These are phyloP conservation scores for Centropristis striata DNA, from an alignment of 2,113 vertebrate genomes.

Conservation along the genomic window DNA sequence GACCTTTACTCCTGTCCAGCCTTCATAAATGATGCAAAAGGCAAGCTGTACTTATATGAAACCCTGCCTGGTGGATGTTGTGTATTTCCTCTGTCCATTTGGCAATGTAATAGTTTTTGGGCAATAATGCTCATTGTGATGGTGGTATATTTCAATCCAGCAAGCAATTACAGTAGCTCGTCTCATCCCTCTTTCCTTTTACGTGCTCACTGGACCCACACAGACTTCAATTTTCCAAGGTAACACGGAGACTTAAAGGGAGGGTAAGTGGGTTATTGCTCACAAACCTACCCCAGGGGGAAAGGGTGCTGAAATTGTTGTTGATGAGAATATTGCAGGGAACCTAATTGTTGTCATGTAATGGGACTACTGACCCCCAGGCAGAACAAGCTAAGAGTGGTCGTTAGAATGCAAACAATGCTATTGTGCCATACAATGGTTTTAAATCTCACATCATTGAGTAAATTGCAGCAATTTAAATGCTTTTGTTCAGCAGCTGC, in stretches of 20 bases:
- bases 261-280: conserved; percentile 63
- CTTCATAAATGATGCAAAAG: conserved; percentile 45
- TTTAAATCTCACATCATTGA: not conserved
- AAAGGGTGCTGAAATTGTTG: conserved; percentile 10
- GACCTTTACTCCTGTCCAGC: conserved; percentile 12
- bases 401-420: conserved; percentile 2
- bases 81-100: conserved; percentile 14
- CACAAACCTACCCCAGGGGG: conserved; percentile 10
- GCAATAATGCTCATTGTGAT: conserved; percentile 13
- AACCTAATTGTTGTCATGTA: conserved; percentile 60
- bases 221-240: conserved; percentile 48
- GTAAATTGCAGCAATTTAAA: not conserved
- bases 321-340: conserved; percentile 58
- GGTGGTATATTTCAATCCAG: conserved; percentile 1
- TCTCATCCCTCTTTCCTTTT: conserved; percentile 13
- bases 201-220: conserved; percentile 15
- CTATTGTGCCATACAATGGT: not conserved
- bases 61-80: not conserved
- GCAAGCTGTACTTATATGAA: not conserved
- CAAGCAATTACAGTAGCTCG: conserved; percentile 24
- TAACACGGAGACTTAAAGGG: conserved; percentile 31
- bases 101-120: conserved; percentile 7
- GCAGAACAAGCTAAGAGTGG: conserved; percentile 17
- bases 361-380: conserved; percentile 35
- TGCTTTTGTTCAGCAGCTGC: conserved; percentile 2